Conservation (phyloP, 2,113 vertebrate genomes). For the Sinocyclocheilus grahami region DNA sequence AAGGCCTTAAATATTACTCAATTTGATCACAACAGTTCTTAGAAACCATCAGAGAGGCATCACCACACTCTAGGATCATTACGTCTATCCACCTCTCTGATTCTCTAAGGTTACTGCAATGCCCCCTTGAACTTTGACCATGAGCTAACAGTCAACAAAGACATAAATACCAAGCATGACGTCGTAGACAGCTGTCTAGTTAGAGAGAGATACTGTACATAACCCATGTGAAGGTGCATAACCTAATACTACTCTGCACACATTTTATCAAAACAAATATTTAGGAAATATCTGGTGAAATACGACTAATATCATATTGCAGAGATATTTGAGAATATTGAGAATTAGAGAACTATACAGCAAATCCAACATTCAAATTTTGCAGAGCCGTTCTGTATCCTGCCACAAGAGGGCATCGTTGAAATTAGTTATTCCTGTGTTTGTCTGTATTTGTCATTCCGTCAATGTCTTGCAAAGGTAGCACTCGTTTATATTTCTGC, state of each 20-base stretch:
- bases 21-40: constrained; percentile 63
- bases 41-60: constrained; percentile 53
- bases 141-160: constrained; percentile 32
- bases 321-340: background rate
- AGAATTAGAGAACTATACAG: background rate
- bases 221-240: background rate
- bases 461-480: background rate
- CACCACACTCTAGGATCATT: constrained; percentile 48
- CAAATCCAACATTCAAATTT: background rate
- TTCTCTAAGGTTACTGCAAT: constrained; percentile 58
- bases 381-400: background rate
- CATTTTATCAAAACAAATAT: background rate
- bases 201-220: background rate
- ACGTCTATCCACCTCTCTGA: constrained; percentile 43
- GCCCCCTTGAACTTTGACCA: constrained; percentile 70
- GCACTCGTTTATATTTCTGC: background rate
- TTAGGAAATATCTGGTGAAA: background rate
- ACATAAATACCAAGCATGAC: constrained; percentile 10
- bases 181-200: background rate
- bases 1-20: constrained; percentile 38
- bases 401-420: constrained; percentile 71
- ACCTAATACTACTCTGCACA: too few species aligned
- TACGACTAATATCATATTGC: background rate
- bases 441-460: background rate
- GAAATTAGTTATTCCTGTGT: background rate